Base-by-base conservation (phyloP, 2,113 vertebrate species). In the Microcebus tavaratra region DNA sequence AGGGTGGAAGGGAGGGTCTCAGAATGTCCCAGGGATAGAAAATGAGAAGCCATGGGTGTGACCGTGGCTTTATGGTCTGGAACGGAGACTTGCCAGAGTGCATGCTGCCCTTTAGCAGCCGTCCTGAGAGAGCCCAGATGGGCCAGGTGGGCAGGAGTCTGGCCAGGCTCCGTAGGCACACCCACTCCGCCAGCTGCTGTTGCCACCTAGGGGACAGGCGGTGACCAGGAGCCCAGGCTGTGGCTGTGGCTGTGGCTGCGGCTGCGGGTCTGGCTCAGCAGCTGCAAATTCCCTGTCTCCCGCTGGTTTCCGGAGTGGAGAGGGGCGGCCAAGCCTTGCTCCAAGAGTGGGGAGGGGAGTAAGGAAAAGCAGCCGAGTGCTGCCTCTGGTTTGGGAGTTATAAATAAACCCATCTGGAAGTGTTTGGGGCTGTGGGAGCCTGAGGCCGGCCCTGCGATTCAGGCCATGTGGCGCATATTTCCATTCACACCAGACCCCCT, bases 321-420 rank as follows among this genome's bases (percentile, higher is more conserved):
- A 84, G 82, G 70, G 88, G 90, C 13, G 0, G 89, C 92, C 92
- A 84, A 93, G 70, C 0, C 88, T 91, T 75, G 63, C 90, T 97
- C 48, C 63, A 88, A 68, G 73, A 89, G 42, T 86, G n/a, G 94
- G 95, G 92, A 96, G 95, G 95, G 88, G 87, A 93, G n/a, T 65
- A 73, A 95, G 63, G 89, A 91, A 91, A 96, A 94, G 86, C 59
- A 73, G 70, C 78, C 1, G 34, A 93, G 83, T 45, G 21, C 83
- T 88, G 95, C 93, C 91, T 97, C 94, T 96, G 89, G 50, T 96
- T 98, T 93, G 83, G 73, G 88, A 96, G 85, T 97, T 97, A 97
- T 95, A 97, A 98, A 97, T 96, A 97, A 96, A 97, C 92, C 95
- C 96, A 97, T 95, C 95, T 95, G 94, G 92, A 98, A 97, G 90